Evolutionary conservation across 2,888 invertebrate species (phyloP), one percentile per base, ranked within the genome.

Genomic region (Caenorhabditis sp.): DNA sequence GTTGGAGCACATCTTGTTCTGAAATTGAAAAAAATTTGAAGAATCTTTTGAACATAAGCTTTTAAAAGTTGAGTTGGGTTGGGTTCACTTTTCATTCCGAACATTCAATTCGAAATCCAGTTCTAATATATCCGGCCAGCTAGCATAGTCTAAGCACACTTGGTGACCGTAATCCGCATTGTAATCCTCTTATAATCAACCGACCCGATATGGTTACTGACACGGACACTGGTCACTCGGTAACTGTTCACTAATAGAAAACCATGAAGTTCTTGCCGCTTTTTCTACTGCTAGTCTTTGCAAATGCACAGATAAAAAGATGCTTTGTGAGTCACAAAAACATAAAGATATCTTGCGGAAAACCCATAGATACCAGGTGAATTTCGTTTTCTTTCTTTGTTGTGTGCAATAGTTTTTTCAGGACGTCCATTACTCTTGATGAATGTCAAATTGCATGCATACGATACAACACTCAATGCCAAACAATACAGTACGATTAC

Each of bases 401-500:
- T n/a, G n/a, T n/a, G n/a, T n/a, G n/a, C 3, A 58, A 26, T 9
- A 28, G 5, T 20, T 28, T 9, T 15, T 51, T 28, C 32, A 83
- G 84, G 65, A 61, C 64, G 4, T 55, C 76, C 0, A 69, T 82
- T 4, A 64, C 84, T 2, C 40, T 83, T 13, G 77, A 82, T n/a
- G 85, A 81, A 22, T 86, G 86, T 50, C 68, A 77, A 64, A 44
- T 64, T 15, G 56, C 71, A 13, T 86, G 86, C 64, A 35, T 82
- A 0, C 56, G 58, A 11, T 70, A 72, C 18, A 72, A 83, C 24
- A 76, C 72, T 13, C 76, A 82, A 51, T 86, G 86, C 24, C 76
- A 76, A 67, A 81, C 79, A 6, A 70, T 77, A 24, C 84, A 86
- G 22, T 86, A 85, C 61, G 83, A 86, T 37, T 83, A 81, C 56